A percentile compares a stretch with the other conserved stretches of the same genome.
phyloP scores from a whole-genome alignment of 2,888 invertebrate genomes.

The Eupeodes luniger region DNA sequence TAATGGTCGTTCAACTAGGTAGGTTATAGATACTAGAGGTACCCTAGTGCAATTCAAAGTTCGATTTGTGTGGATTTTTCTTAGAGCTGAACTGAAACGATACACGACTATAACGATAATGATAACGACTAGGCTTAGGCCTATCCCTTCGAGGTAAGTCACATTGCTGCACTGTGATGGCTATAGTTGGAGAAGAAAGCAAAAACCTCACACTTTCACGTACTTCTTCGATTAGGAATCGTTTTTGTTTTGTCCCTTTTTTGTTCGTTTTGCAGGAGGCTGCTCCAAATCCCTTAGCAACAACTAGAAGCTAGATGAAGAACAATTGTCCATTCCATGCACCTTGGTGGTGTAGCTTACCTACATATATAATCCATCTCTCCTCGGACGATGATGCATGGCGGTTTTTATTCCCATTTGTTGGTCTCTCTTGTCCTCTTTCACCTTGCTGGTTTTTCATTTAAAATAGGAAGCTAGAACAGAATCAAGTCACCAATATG shows the following conservation, averaged over 20 bases:
- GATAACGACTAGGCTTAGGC: constrained; percentile 28
- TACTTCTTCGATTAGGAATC: constrained; percentile 54
- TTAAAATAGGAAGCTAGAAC: constrained; percentile 74
- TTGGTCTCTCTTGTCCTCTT: constrained; percentile 18
- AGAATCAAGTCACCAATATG: constrained; percentile 76
- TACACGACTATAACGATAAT: background rate
- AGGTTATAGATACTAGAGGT: background rate
- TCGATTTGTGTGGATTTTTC: constrained; percentile 59
- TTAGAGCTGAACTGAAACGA: constrained; percentile 41
- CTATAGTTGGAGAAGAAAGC: constrained; percentile 51
- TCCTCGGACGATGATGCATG: constrained; percentile 42
- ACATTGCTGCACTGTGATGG: constrained; percentile 4
- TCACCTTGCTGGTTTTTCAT: constrained; percentile 40
- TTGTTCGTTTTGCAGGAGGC: constrained; percentile 33
- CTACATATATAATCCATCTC: constrained; percentile 52
- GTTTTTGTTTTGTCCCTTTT: background rate
- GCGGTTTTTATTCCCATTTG: constrained; percentile 39
- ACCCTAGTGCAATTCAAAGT: constrained; percentile 53
- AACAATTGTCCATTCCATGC: constrained; percentile 44
- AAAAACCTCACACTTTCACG: constrained; percentile 75
- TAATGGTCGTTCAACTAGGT: constrained; percentile 61
- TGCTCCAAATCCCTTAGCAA: constrained; percentile 64
- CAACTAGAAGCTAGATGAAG: background rate
- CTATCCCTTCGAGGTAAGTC: constrained; percentile 41
- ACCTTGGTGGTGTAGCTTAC: constrained; percentile 39